Conservation (phyloP, 1,140 invertebrate species). For the Camponotus vicinus region DNA sequence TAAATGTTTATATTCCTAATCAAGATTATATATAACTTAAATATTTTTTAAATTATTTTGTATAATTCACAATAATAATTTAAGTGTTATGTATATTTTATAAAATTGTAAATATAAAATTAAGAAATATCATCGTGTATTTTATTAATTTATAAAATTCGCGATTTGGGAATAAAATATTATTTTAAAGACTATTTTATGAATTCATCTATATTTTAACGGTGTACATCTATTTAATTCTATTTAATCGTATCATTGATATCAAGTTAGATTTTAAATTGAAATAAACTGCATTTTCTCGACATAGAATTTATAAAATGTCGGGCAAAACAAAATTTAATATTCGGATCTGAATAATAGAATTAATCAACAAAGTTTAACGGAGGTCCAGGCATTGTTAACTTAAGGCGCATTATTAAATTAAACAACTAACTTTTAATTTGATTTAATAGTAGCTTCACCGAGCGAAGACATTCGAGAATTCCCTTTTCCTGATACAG, state of each 20-base stretch:
- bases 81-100: not conserved
- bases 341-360: slow-evolving; percentile 1
- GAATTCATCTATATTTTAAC: not conserved
- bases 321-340: slow-evolving; percentile 29
- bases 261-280: slow-evolving; percentile 2
- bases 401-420: slow-evolving; percentile 25
- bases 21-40: not conserved
- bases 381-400: not conserved
- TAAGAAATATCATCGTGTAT: not conserved
- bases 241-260: not conserved
- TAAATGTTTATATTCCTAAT: not conserved
- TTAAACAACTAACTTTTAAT: slow-evolving; percentile 43
- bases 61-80: too few relatives aligned
- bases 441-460: slow-evolving; percentile 29
- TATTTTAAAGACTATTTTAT: not conserved
- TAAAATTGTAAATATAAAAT: not conserved
- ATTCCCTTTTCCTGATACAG: not conserved
- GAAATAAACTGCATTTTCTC: not conserved
- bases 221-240: too few relatives aligned
- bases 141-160: too few relatives aligned
- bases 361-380: slow-evolving; percentile 45
- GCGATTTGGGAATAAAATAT: not conserved
- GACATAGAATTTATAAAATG: slow-evolving; percentile 1
- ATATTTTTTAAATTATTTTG: too few relatives aligned
- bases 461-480: not conserved